Percentiles rank a stretch among this genome's conserved stretches.
phyloP scores from a whole-genome alignment of 1,140 invertebrate genomes.

The Drosophila yakuba region DNA sequence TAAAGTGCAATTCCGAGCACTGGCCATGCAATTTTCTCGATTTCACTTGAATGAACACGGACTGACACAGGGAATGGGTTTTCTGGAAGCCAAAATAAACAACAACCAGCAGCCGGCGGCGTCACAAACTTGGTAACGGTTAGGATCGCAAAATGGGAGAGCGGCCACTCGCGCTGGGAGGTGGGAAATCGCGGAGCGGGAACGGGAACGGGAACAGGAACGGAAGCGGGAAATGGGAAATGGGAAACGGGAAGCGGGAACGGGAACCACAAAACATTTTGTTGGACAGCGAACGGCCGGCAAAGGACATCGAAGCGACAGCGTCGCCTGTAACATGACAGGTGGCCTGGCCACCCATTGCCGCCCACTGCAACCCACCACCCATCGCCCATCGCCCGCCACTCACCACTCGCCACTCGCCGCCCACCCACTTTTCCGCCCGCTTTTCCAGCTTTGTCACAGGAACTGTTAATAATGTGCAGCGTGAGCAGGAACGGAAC shows the following conservation, averaged over 20 bases:
- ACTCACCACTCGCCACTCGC: no score
- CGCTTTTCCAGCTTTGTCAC: constrained; percentile 67
- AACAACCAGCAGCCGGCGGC: constrained; percentile 62
- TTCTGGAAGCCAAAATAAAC: constrained; percentile 74
- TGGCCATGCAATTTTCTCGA: constrained; percentile 30
- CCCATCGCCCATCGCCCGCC: background rate
- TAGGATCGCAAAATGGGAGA: constrained; percentile 9
- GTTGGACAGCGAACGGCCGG: constrained; percentile 80
- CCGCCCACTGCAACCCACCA: background rate
- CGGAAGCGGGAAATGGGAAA: constrained; percentile 59
- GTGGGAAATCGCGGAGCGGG: constrained; percentile 10
- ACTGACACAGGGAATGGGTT: constrained; percentile 26
- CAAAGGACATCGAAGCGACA: constrained; percentile 70
- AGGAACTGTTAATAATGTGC: constrained; percentile 83
- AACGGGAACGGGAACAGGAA: constrained; percentile 58
- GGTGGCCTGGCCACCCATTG: constrained; percentile 43
- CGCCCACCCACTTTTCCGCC: background rate
- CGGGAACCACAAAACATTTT: constrained; percentile 83
- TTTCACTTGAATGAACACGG: constrained; percentile 40
- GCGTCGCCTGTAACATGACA: constrained; percentile 70
- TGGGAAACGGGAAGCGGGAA: constrained; percentile 33
- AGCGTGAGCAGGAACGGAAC: constrained; percentile 63
- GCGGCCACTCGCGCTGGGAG: background rate
- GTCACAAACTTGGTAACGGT: constrained; percentile 63
- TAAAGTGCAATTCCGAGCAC: constrained; percentile 11